Evolutionary conservation across 2,888 invertebrate genomes (phyloP).

Genomic region (Norana najaformis): DNA sequence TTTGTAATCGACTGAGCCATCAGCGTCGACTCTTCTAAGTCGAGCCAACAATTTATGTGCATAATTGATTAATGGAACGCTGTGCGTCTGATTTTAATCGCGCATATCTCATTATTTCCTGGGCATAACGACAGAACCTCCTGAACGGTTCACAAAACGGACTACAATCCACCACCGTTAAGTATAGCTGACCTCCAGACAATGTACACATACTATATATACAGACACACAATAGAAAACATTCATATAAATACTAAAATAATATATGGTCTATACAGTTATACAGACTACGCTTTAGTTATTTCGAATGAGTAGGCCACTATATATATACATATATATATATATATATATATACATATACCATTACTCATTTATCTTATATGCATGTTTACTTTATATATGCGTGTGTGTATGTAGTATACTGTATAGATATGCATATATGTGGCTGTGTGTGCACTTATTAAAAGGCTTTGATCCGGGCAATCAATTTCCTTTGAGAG

Average conservation of each 20-base stretch:
- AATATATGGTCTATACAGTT: too few relatives aligned
- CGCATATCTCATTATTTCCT: not conserved
- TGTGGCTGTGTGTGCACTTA: not conserved
- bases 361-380: not conserved
- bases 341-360: not conserved
- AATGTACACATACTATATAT: not conserved
- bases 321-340: not conserved
- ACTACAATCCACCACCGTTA: not conserved
- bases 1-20: not conserved
- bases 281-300: too few relatives aligned
- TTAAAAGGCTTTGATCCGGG: not conserved
- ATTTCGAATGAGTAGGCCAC: too few relatives aligned
- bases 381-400: not conserved
- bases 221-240: not conserved
- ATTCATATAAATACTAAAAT: too few relatives aligned
- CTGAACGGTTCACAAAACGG: not conserved
- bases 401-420: not conserved
- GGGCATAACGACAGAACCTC: not conserved
- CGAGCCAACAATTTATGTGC: slow-evolving; percentile 7
- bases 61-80: slow-evolving; percentile 21
- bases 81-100: slow-evolving; percentile 24
- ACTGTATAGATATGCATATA: not conserved
- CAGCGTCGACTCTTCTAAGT: not conserved
- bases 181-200: not conserved
- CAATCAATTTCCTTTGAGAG: slow-evolving; percentile 23